Conservation (phyloP, 2,888 invertebrate genomes). For the Scaptomyza polygonia region DNA sequence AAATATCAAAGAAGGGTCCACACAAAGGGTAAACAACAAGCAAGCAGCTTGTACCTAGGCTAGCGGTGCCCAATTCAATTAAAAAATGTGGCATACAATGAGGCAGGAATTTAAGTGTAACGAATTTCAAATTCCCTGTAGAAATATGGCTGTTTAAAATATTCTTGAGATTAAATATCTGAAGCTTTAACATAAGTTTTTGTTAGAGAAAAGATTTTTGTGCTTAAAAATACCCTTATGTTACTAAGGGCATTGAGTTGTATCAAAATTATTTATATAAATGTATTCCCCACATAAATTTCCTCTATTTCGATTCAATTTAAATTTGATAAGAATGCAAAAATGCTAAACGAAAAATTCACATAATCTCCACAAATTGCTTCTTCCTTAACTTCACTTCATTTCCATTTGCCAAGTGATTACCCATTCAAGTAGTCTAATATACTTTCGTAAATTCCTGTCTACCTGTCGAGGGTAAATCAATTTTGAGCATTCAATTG, state of each 20-base stretch:
- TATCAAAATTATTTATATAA: too few relatives aligned
- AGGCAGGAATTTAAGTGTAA: neutral
- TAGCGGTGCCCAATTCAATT: conserved; percentile 54
- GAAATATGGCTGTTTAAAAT: too few relatives aligned
- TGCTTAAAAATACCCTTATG: neutral
- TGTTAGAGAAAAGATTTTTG: too few relatives aligned
- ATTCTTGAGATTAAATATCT: too few relatives aligned
- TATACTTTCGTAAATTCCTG: conserved; percentile 1
- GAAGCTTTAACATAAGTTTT: too few relatives aligned
- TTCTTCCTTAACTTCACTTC: neutral
- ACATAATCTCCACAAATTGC: neutral
- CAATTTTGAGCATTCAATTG: conserved; percentile 34
- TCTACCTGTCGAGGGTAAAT: conserved; percentile 18
- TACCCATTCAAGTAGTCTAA: conserved; percentile 4
- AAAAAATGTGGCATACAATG: conserved; percentile 39
- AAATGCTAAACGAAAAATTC: neutral
- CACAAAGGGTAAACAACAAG: conserved; percentile 70
- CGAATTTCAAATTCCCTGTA: conserved; percentile 29
- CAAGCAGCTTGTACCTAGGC: conserved; percentile 2
- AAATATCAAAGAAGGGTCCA: conserved; percentile 69
- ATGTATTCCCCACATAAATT: too few relatives aligned
- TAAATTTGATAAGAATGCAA: too few relatives aligned
- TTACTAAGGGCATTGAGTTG: too few relatives aligned
- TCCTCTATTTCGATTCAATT: too few relatives aligned
- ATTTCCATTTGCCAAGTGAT: conserved; percentile 1